Conservation (phyloP, 1,140 invertebrate genomes). For the Parapsyche elsis region DNA sequence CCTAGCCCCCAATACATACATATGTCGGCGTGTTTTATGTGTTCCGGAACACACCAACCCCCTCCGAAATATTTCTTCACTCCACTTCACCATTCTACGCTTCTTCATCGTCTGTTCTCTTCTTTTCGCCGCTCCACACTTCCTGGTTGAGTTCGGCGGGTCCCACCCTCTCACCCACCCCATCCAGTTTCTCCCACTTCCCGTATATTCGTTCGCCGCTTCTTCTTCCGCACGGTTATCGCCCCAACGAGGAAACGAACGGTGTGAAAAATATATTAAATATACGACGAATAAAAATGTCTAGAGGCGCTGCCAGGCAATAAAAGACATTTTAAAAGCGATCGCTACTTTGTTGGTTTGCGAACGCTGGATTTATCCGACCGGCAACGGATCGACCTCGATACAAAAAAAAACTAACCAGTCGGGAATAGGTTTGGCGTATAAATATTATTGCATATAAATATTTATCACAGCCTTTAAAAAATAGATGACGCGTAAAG, state of each 20-base stretch:
- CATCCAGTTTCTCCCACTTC: neutral
- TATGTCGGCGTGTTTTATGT: slow-evolving; percentile 38
- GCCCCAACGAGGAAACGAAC: slow-evolving; percentile 39
- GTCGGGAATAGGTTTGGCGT: too few species aligned
- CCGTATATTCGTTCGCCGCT: neutral
- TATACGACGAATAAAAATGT: slow-evolving; percentile 47
- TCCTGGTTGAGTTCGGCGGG: neutral
- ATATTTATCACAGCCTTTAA: neutral
- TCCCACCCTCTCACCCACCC: neutral
- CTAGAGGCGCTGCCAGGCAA: slow-evolving; percentile 34
- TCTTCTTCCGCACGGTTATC: slow-evolving; percentile 37
- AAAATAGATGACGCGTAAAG: neutral
- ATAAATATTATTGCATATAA: too few species aligned
- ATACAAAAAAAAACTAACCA: neutral
- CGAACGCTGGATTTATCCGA: slow-evolving; percentile 21
- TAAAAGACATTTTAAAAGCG: slow-evolving; percentile 45
- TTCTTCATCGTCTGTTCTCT: neutral
- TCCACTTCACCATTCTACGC: neutral
- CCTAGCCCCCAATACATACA: slow-evolving; percentile 21
- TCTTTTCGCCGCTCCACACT: too few species aligned
- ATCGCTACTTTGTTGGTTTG: slow-evolving; percentile 40
- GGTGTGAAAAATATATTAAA: slow-evolving; percentile 48
- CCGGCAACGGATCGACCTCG: neutral
- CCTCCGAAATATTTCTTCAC: neutral
- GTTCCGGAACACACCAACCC: slow-evolving; percentile 39